A percentile compares a stretch with the other conserved stretches of the same genome.
Conservation (phyloP, 2,797 vertebrate genomes). For the Sebastes cheni region DNA sequence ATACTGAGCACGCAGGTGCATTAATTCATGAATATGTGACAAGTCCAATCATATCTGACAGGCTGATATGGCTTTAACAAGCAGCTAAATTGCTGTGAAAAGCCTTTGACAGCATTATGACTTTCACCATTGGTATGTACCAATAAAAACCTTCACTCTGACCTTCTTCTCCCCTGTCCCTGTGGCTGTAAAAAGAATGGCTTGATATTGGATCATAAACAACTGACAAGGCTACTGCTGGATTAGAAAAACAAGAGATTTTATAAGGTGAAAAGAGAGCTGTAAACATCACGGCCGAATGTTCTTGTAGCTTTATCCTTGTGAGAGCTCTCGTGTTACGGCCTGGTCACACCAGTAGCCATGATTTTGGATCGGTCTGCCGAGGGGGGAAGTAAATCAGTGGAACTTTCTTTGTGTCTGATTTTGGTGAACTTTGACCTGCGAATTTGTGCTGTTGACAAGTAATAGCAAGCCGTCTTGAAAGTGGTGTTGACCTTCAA, state of each 20-base stretch:
- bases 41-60: conserved; percentile 33
- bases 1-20: background rate
- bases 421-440: background rate
- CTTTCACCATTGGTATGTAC: conserved; percentile 50
- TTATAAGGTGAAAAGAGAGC: conserved; percentile 49
- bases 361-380: background rate
- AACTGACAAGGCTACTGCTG: conserved; percentile 56
- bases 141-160: conserved; percentile 68
- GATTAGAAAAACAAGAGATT: conserved; percentile 57
- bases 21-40: conserved; percentile 17
- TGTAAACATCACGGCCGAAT: conserved; percentile 35
- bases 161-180: conserved; percentile 47
- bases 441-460: rapidly evolving
- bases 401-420: background rate
- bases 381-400: background rate
- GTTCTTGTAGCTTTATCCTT: conserved; percentile 10
- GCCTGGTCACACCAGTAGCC: background rate
- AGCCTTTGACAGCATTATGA: conserved; percentile 59
- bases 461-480: background rate
- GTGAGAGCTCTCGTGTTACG: background rate
- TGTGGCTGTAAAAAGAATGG: conserved; percentile 61
- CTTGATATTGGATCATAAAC: conserved; percentile 76
- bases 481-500: background rate
- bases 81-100: conserved; percentile 68
- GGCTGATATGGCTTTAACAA: conserved; percentile 53